These are phyloP conservation scores for Sepiola atlantica DNA, from an alignment of 2,888 invertebrate species.

Conservation along the genomic window DNA sequence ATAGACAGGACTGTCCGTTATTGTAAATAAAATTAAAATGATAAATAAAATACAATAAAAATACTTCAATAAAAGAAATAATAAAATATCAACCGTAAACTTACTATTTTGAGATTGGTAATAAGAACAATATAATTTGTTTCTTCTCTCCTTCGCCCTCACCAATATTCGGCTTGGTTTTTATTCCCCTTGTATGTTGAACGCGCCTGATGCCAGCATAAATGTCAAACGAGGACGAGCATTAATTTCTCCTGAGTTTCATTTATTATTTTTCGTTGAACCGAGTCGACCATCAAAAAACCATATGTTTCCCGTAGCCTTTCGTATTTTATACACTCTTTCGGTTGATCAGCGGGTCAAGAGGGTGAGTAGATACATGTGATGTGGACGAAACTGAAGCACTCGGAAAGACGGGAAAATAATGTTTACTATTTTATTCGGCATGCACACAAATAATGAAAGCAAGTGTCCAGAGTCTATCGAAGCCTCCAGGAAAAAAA, in stretches of 20 bases:
- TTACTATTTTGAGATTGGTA: conserved; percentile 2
- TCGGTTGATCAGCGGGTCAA: neutral
- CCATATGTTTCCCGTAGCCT: neutral
- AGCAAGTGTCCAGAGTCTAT: neutral
- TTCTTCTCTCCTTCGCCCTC: neutral
- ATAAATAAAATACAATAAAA: neutral
- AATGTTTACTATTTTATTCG: neutral
- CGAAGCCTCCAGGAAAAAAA: neutral
- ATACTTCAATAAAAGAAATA: neutral
- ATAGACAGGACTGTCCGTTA: neutral
- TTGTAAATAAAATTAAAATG: neutral
- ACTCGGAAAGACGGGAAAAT: neutral
- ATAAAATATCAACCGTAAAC: neutral
- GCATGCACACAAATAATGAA: neutral
- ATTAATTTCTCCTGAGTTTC: conserved; percentile 19
- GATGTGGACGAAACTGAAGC: neutral
- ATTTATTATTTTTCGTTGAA: neutral
- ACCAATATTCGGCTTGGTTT: neutral
- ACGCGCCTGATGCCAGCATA: neutral
- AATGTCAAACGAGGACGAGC: neutral
- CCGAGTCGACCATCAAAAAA: neutral
- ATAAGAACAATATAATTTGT: neutral
- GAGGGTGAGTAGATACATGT: neutral
- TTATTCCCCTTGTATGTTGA: neutral
- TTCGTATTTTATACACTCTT: neutral